Evolutionary conservation across 2,797 vertebrate genomes (phyloP).

Genomic region (Rhinoraja longicauda): DNA sequence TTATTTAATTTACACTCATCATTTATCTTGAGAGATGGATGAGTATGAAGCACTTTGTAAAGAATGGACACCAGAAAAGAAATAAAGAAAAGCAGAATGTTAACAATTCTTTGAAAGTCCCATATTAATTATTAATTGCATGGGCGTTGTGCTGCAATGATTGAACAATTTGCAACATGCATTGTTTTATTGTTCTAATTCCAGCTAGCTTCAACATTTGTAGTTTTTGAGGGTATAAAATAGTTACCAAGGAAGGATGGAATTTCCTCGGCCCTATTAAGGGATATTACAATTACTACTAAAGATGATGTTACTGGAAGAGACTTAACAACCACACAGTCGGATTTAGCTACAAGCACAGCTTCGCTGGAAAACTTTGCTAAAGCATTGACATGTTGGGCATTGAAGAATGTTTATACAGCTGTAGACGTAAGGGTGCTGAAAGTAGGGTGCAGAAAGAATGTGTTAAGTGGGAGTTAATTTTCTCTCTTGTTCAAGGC

Average conservation of each 20-base stretch:
- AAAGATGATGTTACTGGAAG: background rate
- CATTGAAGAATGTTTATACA: constrained; percentile 11
- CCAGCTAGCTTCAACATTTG: background rate
- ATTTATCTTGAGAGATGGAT: background rate
- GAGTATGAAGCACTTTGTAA: background rate
- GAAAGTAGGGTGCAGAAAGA: constrained; percentile 7
- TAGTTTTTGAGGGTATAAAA: background rate
- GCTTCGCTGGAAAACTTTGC: background rate
- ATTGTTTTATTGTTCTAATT: background rate
- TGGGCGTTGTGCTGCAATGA: background rate
- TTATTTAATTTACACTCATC: too few species aligned
- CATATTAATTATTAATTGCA: background rate
- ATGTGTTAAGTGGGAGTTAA: constrained; percentile 3
- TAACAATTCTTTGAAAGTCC: background rate
- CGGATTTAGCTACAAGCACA: background rate
- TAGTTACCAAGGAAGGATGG: background rate
- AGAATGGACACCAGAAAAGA: too few species aligned
- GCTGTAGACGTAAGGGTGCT: background rate
- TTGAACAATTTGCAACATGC: background rate
- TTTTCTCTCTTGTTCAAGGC: background rate
- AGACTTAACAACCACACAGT: background rate
- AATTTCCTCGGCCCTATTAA: background rate
- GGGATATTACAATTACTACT: background rate
- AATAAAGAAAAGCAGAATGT: background rate
- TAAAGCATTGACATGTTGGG: background rate